These are phyloP conservation scores for Apomyelois bistriatella DNA, from an alignment of 2,888 invertebrate species.

Conservation along the genomic window DNA sequence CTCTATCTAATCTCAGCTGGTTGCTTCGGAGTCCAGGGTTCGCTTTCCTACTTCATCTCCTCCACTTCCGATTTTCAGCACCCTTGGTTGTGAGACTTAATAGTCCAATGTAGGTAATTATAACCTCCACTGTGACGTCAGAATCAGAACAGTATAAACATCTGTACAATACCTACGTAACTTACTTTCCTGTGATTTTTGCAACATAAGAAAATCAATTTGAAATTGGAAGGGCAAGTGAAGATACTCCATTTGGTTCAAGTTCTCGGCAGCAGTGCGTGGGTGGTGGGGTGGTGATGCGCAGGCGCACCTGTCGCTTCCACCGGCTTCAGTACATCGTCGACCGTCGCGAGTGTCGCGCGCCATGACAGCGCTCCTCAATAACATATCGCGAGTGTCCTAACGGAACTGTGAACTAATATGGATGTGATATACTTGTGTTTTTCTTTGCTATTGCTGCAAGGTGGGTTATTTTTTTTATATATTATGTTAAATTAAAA, in stretches of 20 bases:
- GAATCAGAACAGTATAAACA: no score
- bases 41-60: no score
- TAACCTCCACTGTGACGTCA: no score
- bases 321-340: slow-evolving; percentile 43
- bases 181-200: no score
- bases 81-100: no score
- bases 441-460: slow-evolving; percentile 41
- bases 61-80: no score
- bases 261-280: background rate
- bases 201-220: no score
- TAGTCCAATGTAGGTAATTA: no score
- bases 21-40: no score
- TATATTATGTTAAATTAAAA: background rate
- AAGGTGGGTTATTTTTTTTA: slow-evolving; percentile 38
- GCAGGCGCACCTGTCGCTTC: slow-evolving; percentile 48
- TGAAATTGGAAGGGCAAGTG: no score
- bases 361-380: slow-evolving; percentile 47
- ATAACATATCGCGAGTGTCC: slow-evolving; percentile 56
- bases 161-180: no score
- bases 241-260: background rate
- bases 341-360: slow-evolving; percentile 37
- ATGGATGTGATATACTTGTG: slow-evolving; percentile 60
- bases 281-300: slow-evolving; percentile 27
- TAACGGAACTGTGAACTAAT: slow-evolving; percentile 43
- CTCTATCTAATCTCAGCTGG: no score